Evolutionary conservation across 2,797 vertebrate species (phyloP), one percentile per base, ranked within the genome.

Genomic region (Cheirogaleus major): DNA sequence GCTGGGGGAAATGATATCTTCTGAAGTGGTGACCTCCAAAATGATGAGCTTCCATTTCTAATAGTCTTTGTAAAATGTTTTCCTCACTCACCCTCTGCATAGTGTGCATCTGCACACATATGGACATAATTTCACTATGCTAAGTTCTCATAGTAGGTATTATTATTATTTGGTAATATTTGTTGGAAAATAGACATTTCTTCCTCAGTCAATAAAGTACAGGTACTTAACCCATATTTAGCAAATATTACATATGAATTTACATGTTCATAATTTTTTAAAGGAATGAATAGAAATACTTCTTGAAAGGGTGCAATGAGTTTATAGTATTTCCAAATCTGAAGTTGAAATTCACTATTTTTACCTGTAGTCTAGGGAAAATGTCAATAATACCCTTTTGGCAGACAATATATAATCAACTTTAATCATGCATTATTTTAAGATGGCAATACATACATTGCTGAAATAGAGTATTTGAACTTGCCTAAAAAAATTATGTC

Each of bases 271-370:
- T 10, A 88, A 32, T 61, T 95, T 95, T 95, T 89, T 22, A 50
- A 91, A 91, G n/a, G 12, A 8, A 76, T 25, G 18, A 5, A 84
- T 61, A 70, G 41, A 90, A 92, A 45, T 52, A 55, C 2, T 80
- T 61, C 45, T 30, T 76, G 25, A 69, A 70, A 84, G 11, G 4
- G 22, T 94, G 11, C 48, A 85, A 6, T 96, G 20, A 95, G 1
- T 86, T 89, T 80, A 55, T 89, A 88, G 89, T 3, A 20, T 11
- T 90, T 94, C 32, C 48, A 91, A 72, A 83, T 95, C 32, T 94
- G 14, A 89, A 76, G 12, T 35, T 86, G 73, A 1, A 89, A 38
- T 90, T 80, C 72, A 94, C 3, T 57, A 48, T 87, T 91, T 79
- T 83, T 61, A 89, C 11, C 70, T 81, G 48, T 1, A 63, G 32